Evolutionary conservation across 2,797 vertebrate species (phyloP), one percentile per base, ranked within the genome.

Genomic region (Tympanoctomys barrerae): DNA sequence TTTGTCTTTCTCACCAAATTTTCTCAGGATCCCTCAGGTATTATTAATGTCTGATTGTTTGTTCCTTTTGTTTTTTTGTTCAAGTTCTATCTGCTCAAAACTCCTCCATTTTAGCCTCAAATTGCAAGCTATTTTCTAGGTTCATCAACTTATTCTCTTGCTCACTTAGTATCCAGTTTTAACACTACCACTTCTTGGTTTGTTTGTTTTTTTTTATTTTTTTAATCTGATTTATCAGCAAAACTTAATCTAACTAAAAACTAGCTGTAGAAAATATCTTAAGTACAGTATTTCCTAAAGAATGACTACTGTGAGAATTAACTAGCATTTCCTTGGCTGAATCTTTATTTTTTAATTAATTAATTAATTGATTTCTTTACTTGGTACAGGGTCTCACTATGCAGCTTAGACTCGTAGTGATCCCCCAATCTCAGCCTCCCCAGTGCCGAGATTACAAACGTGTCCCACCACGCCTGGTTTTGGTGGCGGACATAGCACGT

Each of bases 201-300:
- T 75, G 42, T 42, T 54, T 39, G 2, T 39, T 39, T 39, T 39
- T 39, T 39, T 39, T 39, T n/a, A n/a, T 39, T 39, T 39, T 39
- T 54, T 82, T 87, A 87, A 89, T 87, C 89, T 87, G n/a, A n/a
- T 94, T 94, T 95, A 81, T 0, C 95, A 13, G 33, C 21, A 71
- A 94, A 90, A 83, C 54, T 16, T 61, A 71, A 92, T 80, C n/a
- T 84, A 83, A 97, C 87, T 94, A 11, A n/a, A 87, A 94, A 93
- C 46, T 21, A 82, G 19, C 31, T 87, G 19, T 96, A 95, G 5
- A 68, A 89, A 96, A 19, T 89, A 95, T 82, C 93, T 96, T 93
- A 90, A 86, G 33, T 87, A 31, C 14, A 49, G 0, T 16, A 75
- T 82, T 89, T 96, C 28, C 31, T 94, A 28, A 22, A 83, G 49